Evolutionary conservation across 2,888 invertebrate genomes (phyloP).

Genomic region (Cerastis leucographa): DNA sequence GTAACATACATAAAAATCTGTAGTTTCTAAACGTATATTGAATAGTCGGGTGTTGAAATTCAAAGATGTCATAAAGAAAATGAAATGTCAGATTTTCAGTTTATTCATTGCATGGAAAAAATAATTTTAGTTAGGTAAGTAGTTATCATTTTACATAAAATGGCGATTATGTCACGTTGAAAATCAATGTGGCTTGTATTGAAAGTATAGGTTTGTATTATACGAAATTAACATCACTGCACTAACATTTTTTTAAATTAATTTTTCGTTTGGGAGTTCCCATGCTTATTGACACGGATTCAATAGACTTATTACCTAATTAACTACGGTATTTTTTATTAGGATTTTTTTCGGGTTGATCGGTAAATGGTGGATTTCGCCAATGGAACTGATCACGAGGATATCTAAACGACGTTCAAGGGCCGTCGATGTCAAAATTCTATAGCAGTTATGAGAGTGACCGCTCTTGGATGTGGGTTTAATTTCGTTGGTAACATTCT

Average conservation of each 20-base stretch:
- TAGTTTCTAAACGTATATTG: conserved; percentile 39
- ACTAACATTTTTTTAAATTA: conserved; percentile 48
- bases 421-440: not conserved
- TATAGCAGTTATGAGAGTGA: not conserved
- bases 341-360: not conserved
- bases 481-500: not conserved
- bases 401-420: not conserved
- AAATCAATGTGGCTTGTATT: conserved; percentile 23
- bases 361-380: not conserved
- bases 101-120: conserved; percentile 14
- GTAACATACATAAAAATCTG: conserved; percentile 53
- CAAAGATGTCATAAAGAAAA: not conserved
- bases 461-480: not conserved
- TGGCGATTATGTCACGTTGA: conserved; percentile 13
- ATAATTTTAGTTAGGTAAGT: conserved; percentile 37
- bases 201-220: conserved; percentile 28
- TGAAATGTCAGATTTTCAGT: conserved; percentile 19
- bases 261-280: conserved; percentile 32
- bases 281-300: conserved; percentile 34
- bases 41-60: not conserved
- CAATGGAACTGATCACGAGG: not conserved
- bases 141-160: conserved; percentile 27
- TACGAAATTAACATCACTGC: conserved; percentile 46
- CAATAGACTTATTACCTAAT: not conserved
- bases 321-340: not conserved